A percentile compares a stretch with the other conserved stretches of the same genome.
Conservation (phyloP, 2,888 invertebrate genomes). For the Synanthedon myopaeformis region DNA sequence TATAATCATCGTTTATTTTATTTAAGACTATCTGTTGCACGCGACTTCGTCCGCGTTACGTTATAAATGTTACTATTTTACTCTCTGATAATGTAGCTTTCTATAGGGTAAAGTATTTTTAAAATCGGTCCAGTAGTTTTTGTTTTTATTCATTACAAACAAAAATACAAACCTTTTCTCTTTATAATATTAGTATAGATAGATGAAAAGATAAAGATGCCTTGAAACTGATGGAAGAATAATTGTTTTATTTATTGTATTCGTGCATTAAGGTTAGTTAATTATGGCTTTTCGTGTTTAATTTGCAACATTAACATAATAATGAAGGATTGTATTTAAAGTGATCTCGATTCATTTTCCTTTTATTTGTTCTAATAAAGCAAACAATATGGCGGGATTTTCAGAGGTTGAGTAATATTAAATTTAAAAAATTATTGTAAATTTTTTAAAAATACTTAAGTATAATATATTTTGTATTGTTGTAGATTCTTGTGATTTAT, state of each 20-base stretch:
- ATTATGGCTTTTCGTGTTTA: background rate
- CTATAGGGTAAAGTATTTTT: no score
- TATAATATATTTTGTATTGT: slow-evolving; percentile 1
- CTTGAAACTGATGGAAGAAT: background rate
- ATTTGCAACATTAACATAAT: background rate
- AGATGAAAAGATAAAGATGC: background rate
- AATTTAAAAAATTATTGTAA: background rate
- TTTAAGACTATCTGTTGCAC: no score
- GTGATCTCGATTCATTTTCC: background rate
- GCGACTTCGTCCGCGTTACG: no score
- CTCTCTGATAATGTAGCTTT: no score
- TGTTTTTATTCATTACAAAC: no score
- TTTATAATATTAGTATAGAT: no score
- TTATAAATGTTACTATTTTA: no score
- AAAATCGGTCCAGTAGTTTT: no score
- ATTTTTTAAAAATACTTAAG: background rate
- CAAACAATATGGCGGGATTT: slow-evolving; percentile 3
- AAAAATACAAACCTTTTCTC: no score
- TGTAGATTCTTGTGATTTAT: slow-evolving; percentile 16
- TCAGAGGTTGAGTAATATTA: slow-evolving; percentile 1
- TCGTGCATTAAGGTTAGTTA: background rate
- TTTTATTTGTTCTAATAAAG: slow-evolving; percentile 1
- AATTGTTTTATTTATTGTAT: background rate
- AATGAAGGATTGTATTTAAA: slow-evolving; percentile 6
- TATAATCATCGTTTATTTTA: no score